phyloP scores from a whole-genome alignment of 1,140 invertebrate genomes.

The Schlechtendalia chinensis region DNA sequence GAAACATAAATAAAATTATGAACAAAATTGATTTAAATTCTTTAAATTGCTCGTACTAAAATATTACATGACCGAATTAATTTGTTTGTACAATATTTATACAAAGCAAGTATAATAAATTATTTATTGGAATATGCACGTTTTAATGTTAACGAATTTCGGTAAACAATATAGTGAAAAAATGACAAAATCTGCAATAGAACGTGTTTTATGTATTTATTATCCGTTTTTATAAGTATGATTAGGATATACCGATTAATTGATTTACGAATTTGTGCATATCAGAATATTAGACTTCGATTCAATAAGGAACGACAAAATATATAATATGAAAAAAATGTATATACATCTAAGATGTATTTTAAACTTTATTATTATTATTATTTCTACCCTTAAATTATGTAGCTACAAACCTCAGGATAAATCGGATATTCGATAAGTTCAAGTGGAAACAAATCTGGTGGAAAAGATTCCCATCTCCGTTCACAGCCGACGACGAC shows the following conservation, averaged over 20 bases:
- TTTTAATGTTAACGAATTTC: too few relatives aligned
- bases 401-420: constrained; percentile 1
- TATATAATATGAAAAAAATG: too few relatives aligned
- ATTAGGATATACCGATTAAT: too few relatives aligned
- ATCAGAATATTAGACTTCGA: neutral
- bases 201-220: neutral
- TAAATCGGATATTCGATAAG: constrained; percentile 32
- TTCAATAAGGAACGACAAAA: too few relatives aligned
- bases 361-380: constrained; percentile 22
- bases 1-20: too few relatives aligned
- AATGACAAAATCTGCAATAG: neutral
- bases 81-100: too few relatives aligned
- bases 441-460: constrained; percentile 25
- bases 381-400: neutral
- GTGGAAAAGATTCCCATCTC: constrained; percentile 44
- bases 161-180: neutral
- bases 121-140: too few relatives aligned
- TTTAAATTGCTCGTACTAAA: too few relatives aligned
- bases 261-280: neutral
- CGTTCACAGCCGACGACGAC: neutral
- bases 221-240: too few relatives aligned
- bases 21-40: too few relatives aligned
- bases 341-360: neutral
- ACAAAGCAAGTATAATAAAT: too few relatives aligned
- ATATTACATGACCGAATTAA: too few relatives aligned